Base-by-base conservation (phyloP, 2,113 vertebrate species). In the Cathartes aura region DNA sequence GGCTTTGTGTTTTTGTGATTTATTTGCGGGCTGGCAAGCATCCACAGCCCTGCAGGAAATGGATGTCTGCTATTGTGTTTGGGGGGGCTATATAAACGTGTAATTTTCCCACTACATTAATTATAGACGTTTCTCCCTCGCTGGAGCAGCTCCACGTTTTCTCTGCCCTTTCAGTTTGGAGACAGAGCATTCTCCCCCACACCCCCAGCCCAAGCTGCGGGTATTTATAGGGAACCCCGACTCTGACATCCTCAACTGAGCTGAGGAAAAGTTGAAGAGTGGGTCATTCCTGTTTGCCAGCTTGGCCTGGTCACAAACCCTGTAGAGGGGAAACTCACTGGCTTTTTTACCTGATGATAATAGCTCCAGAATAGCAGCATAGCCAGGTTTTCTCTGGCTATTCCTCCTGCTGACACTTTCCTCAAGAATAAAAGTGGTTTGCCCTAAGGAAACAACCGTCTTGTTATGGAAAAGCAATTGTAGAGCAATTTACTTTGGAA, bases 1-100 rank as follows among this genome's bases (percentile, higher is more conserved):
- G 72, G 60, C 87, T 96, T 94, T 85, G 76, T 92, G 84, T 64
- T 34, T 89, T 64, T 27, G 88, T 91, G 97, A 96, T 95, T 93
- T 93, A 92, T 92, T 86, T 93, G 91, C 0, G 19, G 62, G 85
- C 78, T 97, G 97, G 96, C 93, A 90, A 88, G 42, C 4, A 0
- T 78, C 94, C 86, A 93, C 32, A 45, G 82, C 86, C 68, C 79
- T 67, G 75, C 73, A 89, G 97, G 96, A 96, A 97, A 94, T 68
- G 73, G 95, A 79, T 87, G 83, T 91, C 81, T 96, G 95, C 90
- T 90, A 36, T 79, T 55, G 72, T 91, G 80, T 87, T 80, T 29
- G 50, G 85, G 76, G 93, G 95, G 82, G 70, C 59, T 89, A 63
- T 27, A 70, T n/a, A 53, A 91, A 92, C 2, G 20, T 93, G 72